These are phyloP conservation scores for Cochlearius cochlearius DNA, from an alignment of 2,113 vertebrate species.

Conservation along the genomic window DNA sequence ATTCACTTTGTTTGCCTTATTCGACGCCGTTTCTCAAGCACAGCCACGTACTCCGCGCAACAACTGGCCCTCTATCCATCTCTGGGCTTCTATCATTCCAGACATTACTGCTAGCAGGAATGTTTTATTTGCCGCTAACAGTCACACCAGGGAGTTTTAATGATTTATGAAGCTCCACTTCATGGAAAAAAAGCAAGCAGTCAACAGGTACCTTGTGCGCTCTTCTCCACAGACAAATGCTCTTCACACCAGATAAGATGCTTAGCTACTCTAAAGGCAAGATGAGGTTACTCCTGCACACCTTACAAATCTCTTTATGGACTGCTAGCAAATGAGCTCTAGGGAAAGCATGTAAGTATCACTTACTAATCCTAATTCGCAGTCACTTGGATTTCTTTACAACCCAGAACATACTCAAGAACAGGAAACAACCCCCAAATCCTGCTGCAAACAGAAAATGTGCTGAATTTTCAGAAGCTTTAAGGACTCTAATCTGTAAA, in stretches of 20 bases:
- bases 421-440: not conserved
- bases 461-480: not conserved
- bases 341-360: not conserved
- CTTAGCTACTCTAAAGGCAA: not conserved
- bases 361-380: not conserved
- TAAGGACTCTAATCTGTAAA: not conserved
- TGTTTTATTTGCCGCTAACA: not conserved
- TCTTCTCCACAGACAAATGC: not conserved
- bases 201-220: not conserved
- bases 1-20: not conserved
- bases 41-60: not conserved
- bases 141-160: not conserved
- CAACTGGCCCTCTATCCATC: not conserved
- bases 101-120: not conserved
- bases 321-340: not conserved
- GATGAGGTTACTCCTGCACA: not conserved
- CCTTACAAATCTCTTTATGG: not conserved
- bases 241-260: not conserved
- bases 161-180: not conserved
- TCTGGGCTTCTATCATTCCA: not conserved
- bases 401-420: not conserved
- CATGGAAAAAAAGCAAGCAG: not conserved
- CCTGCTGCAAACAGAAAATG: not conserved
- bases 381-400: not conserved
- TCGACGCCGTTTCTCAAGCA: not conserved